phyloP scores from a whole-genome alignment of 1,140 invertebrate genomes.

The Ridgeia piscesae region DNA sequence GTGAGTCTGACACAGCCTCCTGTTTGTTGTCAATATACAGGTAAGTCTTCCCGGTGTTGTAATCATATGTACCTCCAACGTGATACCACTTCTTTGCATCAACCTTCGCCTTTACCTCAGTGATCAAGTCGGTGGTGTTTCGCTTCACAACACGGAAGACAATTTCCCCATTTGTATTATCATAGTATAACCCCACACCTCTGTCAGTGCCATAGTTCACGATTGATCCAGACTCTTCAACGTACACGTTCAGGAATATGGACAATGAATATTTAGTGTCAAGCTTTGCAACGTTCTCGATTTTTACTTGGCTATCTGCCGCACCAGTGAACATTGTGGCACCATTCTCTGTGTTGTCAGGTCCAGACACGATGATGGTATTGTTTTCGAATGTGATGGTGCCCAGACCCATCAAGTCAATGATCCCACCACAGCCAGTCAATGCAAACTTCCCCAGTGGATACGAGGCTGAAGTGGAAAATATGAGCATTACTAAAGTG shows the following conservation, averaged over 20 bases:
- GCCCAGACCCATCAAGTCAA: neutral
- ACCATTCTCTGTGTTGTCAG: neutral
- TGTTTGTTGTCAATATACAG: conserved; percentile 3
- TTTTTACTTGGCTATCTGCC: neutral
- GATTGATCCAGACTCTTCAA: neutral
- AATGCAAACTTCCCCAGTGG: neutral
- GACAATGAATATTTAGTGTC: neutral
- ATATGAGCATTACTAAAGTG: neutral
- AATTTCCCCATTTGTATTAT: neutral
- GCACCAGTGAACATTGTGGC: neutral
- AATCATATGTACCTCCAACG: conserved; percentile 5
- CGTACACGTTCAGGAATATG: neutral
- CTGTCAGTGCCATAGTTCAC: neutral
- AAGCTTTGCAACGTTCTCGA: neutral
- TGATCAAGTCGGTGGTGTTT: neutral
- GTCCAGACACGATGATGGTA: neutral
- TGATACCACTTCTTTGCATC: conserved; percentile 7
- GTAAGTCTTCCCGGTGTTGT: neutral
- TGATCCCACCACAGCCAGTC: neutral
- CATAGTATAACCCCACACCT: conserved; percentile 8
- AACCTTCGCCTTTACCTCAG: neutral
- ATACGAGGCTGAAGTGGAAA: neutral
- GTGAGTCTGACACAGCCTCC: neutral
- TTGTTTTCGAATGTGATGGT: neutral
- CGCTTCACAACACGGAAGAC: neutral